Conservation (phyloP, 2,113 vertebrate genomes). For the Silurus asotus region DNA sequence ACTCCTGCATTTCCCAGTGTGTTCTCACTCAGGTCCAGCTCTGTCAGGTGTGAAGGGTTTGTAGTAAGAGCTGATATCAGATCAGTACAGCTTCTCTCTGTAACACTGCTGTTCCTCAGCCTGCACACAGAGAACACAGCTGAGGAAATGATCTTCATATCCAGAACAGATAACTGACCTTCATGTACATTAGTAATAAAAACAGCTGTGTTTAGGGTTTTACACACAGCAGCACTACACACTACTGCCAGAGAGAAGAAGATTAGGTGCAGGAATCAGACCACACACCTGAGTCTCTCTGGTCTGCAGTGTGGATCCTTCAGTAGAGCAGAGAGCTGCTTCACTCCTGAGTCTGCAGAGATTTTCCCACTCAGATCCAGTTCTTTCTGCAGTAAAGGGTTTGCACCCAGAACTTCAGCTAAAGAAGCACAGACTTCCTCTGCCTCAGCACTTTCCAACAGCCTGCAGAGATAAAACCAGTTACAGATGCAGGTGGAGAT, state of each 20-base stretch:
- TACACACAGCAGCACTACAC: too few relatives aligned
- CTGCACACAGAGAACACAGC: slow-evolving; percentile 8
- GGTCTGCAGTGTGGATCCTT: neutral
- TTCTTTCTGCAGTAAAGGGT: slow-evolving; percentile 1
- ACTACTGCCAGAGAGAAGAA: neutral
- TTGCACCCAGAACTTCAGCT: neutral
- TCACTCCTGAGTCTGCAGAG: neutral
- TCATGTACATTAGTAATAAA: neutral
- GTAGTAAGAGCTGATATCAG: slow-evolving; percentile 6
- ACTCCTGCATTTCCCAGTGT: neutral
- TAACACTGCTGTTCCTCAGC: neutral
- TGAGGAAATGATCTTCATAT: neutral
- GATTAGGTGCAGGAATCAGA: neutral
- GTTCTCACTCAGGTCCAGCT: slow-evolving; percentile 15
- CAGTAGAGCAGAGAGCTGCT: neutral
- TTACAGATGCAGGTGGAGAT: neutral
- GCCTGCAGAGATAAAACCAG: neutral
- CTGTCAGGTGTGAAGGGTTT: slow-evolving; percentile 9
- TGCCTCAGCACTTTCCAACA: neutral
- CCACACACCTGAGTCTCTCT: neutral
- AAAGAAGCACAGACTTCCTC: neutral
- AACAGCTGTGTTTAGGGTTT: neutral
- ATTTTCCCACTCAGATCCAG: slow-evolving; percentile 9
- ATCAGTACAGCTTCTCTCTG: neutral
- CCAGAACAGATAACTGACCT: neutral